phyloP scores from a whole-genome alignment of 1,140 invertebrate genomes.

The Drosophila mayri region DNA sequence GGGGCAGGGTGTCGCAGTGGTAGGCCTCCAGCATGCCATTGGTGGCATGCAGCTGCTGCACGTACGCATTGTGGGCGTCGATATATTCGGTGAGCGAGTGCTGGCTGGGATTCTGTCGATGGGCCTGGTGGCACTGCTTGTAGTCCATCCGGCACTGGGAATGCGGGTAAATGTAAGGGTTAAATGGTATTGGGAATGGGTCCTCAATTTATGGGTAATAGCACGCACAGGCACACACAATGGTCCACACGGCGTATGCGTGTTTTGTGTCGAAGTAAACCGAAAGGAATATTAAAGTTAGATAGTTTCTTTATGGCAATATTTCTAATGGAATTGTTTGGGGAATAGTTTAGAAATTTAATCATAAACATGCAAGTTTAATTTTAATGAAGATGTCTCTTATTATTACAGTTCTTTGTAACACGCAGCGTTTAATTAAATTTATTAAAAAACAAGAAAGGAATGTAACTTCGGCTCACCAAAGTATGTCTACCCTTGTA shows the following conservation, averaged over 20 bases:
- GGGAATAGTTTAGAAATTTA: neutral
- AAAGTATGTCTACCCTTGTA: no score
- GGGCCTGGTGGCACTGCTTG: slow-evolving; percentile 91
- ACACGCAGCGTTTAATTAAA: neutral
- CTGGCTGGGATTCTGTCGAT: slow-evolving; percentile 88
- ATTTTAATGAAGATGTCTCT: neutral
- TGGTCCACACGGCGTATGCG: slow-evolving; percentile 24
- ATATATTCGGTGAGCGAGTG: slow-evolving; percentile 92
- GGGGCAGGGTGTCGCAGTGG: slow-evolving; percentile 90
- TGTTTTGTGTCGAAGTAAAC: neutral
- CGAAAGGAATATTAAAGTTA: neutral
- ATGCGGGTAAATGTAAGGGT: slow-evolving; percentile 6
- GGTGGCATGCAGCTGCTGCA: slow-evolving; percentile 95
- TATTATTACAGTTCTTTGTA: no score
- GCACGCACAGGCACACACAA: slow-evolving; percentile 26
- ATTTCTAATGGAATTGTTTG: neutral
- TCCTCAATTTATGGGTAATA: slow-evolving; percentile 51
- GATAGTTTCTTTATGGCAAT: neutral
- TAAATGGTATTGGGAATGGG: slow-evolving; percentile 5
- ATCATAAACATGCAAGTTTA: neutral
- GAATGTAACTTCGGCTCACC: no score
- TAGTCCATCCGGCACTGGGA: slow-evolving; percentile 93
- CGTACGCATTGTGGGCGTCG: slow-evolving; percentile 96
- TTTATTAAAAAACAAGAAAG: no score
- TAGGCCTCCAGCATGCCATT: slow-evolving; percentile 94